phyloP scores from a whole-genome alignment of 1,140 invertebrate species.

The Lordiphosa clarofinis region DNA sequence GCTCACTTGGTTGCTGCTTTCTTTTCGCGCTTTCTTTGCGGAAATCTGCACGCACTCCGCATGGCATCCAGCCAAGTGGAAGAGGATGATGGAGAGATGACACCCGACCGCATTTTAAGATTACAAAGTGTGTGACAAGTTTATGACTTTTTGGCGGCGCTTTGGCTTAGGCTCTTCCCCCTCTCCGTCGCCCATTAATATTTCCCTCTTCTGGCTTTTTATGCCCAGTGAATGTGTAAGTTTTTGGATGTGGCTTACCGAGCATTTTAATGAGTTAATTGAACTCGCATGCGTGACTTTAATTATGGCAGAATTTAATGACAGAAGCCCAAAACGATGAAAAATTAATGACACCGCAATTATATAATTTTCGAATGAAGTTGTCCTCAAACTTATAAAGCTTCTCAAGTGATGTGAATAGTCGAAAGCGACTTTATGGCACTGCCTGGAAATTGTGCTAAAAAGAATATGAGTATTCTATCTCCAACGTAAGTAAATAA shows the following conservation, averaged over 20 bases:
- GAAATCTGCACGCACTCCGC: conserved; percentile 35
- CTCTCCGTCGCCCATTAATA: conserved; percentile 51
- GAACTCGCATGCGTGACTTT: conserved; percentile 56
- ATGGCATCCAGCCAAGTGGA: conserved; percentile 53
- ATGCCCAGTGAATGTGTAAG: conserved; percentile 7
- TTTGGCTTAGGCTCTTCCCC: conserved; percentile 27
- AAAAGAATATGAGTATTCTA: too few species aligned
- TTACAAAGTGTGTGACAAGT: conserved; percentile 72
- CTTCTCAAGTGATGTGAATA: too few species aligned
- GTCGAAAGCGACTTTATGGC: too few species aligned
- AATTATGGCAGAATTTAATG: conserved; percentile 17
- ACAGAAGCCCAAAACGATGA: too few species aligned
- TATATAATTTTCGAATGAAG: too few species aligned
- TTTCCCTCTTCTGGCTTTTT: conserved; percentile 13
- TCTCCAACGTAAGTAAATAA: too few species aligned
- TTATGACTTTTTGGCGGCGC: conserved; percentile 71
- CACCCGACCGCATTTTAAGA: conserved; percentile 37
- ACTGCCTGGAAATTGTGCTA: too few species aligned
- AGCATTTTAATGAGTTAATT: conserved; percentile 60
- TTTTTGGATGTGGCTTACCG: conserved; percentile 33
- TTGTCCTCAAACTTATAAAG: too few species aligned
- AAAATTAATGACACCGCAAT: too few species aligned
- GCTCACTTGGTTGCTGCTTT: conserved; percentile 9
- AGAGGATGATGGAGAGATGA: conserved; percentile 3
- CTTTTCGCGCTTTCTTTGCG: conserved; percentile 15